Conservation (phyloP, 2,113 vertebrate species). For the Zingel zingel region DNA sequence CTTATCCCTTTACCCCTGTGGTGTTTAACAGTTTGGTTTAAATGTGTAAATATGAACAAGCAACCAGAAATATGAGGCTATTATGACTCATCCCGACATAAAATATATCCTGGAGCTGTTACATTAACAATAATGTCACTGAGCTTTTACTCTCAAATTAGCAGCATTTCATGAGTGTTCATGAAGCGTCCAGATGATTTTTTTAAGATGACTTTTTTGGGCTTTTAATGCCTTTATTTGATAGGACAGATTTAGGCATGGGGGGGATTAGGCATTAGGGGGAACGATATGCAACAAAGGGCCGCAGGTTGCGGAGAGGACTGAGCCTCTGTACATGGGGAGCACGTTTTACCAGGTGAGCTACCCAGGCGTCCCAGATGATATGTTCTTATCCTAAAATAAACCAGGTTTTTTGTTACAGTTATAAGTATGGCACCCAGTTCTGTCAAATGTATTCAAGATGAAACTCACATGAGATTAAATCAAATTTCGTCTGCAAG, state of each 20-base stretch:
- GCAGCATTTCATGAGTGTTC: slow-evolving; percentile 56
- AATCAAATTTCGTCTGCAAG: slow-evolving; percentile 30
- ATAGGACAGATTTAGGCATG: too few species aligned
- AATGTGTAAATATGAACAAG: slow-evolving; percentile 66
- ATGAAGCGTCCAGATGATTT: slow-evolving; percentile 52
- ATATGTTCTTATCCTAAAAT: slow-evolving; percentile 57
- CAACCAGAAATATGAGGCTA: slow-evolving; percentile 50
- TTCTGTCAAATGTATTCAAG: slow-evolving; percentile 26
- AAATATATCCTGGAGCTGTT: slow-evolving; percentile 56
- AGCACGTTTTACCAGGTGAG: too few species aligned
- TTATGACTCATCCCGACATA: slow-evolving; percentile 65
- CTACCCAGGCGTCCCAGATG: neutral
- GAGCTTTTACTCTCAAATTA: slow-evolving; percentile 67
- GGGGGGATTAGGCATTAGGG: too few species aligned
- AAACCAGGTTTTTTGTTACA: slow-evolving; percentile 38
- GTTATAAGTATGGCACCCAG: slow-evolving; percentile 22
- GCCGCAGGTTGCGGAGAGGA: too few species aligned
- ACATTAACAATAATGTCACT: slow-evolving; percentile 52
- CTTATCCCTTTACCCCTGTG: slow-evolving; percentile 49
- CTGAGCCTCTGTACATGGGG: too few species aligned
- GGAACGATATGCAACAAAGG: too few species aligned
- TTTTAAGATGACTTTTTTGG: too few species aligned
- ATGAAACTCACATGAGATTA: slow-evolving; percentile 10
- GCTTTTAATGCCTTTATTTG: too few species aligned
- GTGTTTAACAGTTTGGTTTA: slow-evolving; percentile 59